Percentiles rank a stretch among this genome's conserved stretches.
phyloP scores from a whole-genome alignment of 2,888 invertebrate species.

The Cylindroiulus punctatus region DNA sequence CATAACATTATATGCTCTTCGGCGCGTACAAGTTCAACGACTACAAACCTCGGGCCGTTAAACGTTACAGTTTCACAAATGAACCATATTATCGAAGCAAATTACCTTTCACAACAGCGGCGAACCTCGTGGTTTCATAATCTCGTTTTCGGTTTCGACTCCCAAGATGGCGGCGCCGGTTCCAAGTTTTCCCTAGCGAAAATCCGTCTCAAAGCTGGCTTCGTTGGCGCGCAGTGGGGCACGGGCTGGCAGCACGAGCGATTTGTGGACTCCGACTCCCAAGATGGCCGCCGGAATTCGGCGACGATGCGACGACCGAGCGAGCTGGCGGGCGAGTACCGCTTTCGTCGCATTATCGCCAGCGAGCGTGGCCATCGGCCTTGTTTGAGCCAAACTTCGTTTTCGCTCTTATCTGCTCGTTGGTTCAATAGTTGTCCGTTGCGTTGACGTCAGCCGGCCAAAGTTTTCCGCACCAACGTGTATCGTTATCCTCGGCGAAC shows the following conservation, averaged over 20 bases:
- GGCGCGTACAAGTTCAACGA: too few relatives aligned
- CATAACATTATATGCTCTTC: too few relatives aligned
- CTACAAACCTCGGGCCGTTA: too few relatives aligned
- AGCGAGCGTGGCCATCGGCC: neutral
- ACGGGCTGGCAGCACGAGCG: neutral
- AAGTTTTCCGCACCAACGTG: neutral
- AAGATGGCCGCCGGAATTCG: neutral
- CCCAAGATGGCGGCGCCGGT: too few relatives aligned
- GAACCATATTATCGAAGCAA: too few relatives aligned
- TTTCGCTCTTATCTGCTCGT: neutral
- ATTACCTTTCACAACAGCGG: too few relatives aligned
- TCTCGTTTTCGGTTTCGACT: too few relatives aligned
- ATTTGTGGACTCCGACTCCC: neutral
- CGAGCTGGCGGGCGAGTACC: neutral
- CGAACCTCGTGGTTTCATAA: too few relatives aligned
- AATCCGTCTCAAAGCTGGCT: neutral
- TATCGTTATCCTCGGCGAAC: neutral
- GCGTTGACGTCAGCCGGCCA: neutral
- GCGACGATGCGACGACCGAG: too few relatives aligned
- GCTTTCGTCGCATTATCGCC: neutral
- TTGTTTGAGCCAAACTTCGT: neutral
- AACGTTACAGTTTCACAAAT: too few relatives aligned
- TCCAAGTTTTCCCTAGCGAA: too few relatives aligned
- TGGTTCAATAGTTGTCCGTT: neutral
- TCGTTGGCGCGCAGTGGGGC: neutral